phyloP scores from a whole-genome alignment of 2,113 vertebrate genomes.

The Colaptes auratus region DNA sequence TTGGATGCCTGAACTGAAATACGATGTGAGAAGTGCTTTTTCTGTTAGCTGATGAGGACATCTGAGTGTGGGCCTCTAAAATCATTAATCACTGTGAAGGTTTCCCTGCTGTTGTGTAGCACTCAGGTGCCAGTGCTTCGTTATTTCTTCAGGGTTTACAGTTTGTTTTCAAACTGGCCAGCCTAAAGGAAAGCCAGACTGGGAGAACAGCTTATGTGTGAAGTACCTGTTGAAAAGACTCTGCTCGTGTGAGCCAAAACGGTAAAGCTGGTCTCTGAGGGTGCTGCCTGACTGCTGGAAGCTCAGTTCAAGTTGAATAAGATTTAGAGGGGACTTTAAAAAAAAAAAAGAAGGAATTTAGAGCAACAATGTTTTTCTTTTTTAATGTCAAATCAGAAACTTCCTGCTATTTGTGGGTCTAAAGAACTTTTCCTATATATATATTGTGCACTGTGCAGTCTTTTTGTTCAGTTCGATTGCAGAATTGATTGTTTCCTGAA shows the following conservation, averaged over 20 bases:
- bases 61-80: neutral
- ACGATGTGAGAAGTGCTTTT: neutral
- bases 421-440: neutral
- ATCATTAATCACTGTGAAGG: neutral
- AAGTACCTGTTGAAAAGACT: neutral
- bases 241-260: neutral
- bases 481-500: neutral
- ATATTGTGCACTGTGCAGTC: neutral
- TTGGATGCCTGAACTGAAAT: neutral
- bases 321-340: neutral
- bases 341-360: too few relatives aligned
- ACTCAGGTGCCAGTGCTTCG: neutral
- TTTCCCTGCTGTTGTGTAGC: neutral
- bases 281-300: neutral
- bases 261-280: neutral
- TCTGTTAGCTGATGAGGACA: neutral
- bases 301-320: neutral
- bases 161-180: neutral
- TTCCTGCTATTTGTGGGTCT: neutral
- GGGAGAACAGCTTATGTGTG: neutral
- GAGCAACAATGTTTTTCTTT: too few relatives aligned
- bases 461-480: neutral
- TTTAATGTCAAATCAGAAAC: neutral
- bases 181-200: neutral
- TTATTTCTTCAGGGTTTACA: neutral